Conservation (phyloP, 2,797 vertebrate species). For the Miichthys miiuy region DNA sequence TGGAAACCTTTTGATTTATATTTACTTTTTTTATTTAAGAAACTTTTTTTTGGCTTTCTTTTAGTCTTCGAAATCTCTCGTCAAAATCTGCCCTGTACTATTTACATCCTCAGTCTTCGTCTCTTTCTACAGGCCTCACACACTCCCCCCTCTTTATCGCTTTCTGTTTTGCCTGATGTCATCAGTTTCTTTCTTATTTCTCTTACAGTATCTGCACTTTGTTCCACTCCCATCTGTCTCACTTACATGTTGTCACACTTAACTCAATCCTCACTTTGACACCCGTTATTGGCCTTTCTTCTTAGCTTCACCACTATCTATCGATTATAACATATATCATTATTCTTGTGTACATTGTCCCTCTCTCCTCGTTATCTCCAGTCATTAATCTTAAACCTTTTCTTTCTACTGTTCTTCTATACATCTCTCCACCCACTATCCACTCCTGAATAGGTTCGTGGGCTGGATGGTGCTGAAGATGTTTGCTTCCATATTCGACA, state of each 20-base stretch:
- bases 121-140: conserved; percentile 42
- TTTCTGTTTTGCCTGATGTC: conserved; percentile 48
- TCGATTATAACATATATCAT: conserved; percentile 16
- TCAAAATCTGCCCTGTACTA: conserved; percentile 29
- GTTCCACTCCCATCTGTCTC: conserved; percentile 42
- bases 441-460: conserved; percentile 81
- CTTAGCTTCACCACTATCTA: conserved; percentile 3
- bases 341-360: conserved; percentile 19
- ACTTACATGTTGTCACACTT: conserved; percentile 58
- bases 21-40: conserved; percentile 1
- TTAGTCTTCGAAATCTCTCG: conserved; percentile 37
- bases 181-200: conserved; percentile 49
- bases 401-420: conserved; percentile 10
- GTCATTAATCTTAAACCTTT: conserved; percentile 23
- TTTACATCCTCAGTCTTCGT: conserved; percentile 43
- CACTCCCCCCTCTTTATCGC: conserved; percentile 40
- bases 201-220: conserved; percentile 15
- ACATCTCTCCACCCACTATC: conserved; percentile 24
- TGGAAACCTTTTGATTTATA: conserved; percentile 3
- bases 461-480: conserved; percentile 89
- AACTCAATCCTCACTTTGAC: conserved; percentile 21
- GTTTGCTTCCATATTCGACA: conserved; percentile 84
- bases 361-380: conserved; percentile 24
- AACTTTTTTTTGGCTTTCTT: conserved; percentile 30
- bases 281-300: conserved; percentile 28